phyloP scores from a whole-genome alignment of 1,140 invertebrate species.

The Lepidurus apus region DNA sequence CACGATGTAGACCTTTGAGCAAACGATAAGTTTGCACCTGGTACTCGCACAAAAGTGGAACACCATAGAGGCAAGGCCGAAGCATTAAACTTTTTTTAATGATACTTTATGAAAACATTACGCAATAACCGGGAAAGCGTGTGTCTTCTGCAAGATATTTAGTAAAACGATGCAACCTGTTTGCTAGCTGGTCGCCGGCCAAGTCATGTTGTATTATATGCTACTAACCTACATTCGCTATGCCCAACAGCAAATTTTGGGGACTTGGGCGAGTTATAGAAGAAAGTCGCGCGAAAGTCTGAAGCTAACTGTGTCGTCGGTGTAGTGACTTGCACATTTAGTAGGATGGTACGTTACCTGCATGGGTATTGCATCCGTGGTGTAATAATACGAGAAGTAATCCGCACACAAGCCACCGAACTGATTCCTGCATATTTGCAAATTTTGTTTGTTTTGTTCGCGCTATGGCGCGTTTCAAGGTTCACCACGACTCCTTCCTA shows the following conservation, averaged over 20 bases:
- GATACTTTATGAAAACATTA: not conserved
- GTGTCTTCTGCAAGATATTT: not conserved
- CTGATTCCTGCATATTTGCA: constrained; percentile 12
- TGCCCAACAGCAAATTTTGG: not conserved
- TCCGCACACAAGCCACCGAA: constrained; percentile 4
- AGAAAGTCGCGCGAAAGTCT: not conserved
- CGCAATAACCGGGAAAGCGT: not conserved
- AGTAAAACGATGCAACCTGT: not conserved
- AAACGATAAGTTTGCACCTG: not conserved
- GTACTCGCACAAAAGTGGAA: not conserved
- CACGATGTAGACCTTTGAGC: not conserved
- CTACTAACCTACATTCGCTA: constrained; percentile 7
- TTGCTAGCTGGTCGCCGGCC: not conserved
- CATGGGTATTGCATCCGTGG: not conserved
- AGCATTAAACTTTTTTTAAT: not conserved
- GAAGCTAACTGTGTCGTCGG: not conserved
- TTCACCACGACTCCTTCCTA: not conserved
- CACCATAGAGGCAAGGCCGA: not conserved
- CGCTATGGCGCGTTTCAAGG: not conserved
- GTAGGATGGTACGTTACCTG: not conserved
- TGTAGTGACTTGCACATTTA: not conserved
- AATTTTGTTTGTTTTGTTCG: not conserved
- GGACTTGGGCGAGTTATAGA: not conserved
- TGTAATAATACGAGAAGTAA: constrained; percentile 8
- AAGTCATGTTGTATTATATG: not conserved